A percentile compares a stretch with the other conserved stretches of the same genome.
Evolutionary conservation across 2,797 vertebrate genomes (phyloP).

Genomic region (Sebastes itinus): DNA sequence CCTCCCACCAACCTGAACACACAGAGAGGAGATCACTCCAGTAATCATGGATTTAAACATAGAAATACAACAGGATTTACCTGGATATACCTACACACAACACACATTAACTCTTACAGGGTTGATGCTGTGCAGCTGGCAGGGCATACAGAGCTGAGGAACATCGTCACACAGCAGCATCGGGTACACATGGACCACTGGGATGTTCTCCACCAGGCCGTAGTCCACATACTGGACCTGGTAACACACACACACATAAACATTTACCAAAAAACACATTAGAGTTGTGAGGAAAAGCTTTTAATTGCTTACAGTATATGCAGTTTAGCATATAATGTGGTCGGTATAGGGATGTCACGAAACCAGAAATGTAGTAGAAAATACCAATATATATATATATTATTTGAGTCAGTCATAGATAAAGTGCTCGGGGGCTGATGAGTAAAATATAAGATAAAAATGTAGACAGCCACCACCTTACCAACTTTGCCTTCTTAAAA

Average conservation of each 20-base stretch:
- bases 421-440: too few relatives aligned
- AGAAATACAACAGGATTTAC: fast-evolving
- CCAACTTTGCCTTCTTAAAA: neutral
- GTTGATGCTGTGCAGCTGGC: slow-evolving; percentile 84
- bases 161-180: slow-evolving; percentile 83
- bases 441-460: too few relatives aligned
- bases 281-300: neutral
- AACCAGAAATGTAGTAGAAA: too few relatives aligned
- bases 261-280: too few relatives aligned
- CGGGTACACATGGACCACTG: slow-evolving; percentile 90
- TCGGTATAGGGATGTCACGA: too few relatives aligned
- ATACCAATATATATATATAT: too few relatives aligned
- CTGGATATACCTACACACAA: neutral
- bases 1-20: slow-evolving; percentile 81
- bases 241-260: slow-evolving; percentile 1
- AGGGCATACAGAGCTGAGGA: slow-evolving; percentile 91
- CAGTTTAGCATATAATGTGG: neutral
- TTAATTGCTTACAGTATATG: neutral
- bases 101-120: slow-evolving; percentile 82
- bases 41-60: neutral
- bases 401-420: too few relatives aligned
- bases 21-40: neutral
- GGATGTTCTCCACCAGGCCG: slow-evolving; percentile 90
- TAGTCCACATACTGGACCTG: slow-evolving; percentile 92
- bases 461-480: too few relatives aligned